phyloP scores from a whole-genome alignment of 2,797 vertebrate genomes.

The Phalloptychus januarius region DNA sequence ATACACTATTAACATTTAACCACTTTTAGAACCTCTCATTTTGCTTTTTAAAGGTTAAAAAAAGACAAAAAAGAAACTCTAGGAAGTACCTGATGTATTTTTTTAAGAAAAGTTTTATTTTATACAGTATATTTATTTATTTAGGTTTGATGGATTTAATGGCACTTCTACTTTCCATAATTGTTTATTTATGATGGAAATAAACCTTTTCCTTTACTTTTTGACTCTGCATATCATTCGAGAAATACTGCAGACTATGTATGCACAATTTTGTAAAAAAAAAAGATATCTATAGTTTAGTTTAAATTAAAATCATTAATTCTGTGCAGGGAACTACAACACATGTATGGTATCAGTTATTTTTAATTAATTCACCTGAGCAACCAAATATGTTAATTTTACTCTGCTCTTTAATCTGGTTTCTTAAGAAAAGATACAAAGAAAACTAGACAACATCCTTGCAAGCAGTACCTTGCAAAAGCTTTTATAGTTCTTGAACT shows the following conservation, averaged over 20 bases:
- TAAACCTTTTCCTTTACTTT: slow-evolving; percentile 13
- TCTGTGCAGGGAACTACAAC: neutral
- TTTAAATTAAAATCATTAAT: neutral
- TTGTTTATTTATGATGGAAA: slow-evolving; percentile 40
- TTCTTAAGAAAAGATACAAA: neutral
- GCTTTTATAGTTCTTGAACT: neutral
- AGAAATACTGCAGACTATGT: slow-evolving; percentile 2
- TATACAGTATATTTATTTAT: slow-evolving; percentile 32
- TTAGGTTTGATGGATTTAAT: neutral
- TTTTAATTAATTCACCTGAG: neutral
- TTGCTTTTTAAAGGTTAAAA: neutral
- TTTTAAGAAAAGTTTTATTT: slow-evolving; percentile 4
- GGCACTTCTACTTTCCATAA: neutral
- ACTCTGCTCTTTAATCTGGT: neutral
- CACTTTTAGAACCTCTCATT: slow-evolving; percentile 43
- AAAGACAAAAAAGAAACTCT: neutral
- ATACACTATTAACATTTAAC: slow-evolving; percentile 56
- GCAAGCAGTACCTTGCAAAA: neutral
- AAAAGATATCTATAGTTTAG: neutral
- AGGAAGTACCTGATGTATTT: neutral
- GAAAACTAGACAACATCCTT: neutral
- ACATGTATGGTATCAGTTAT: neutral
- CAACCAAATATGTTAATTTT: neutral
- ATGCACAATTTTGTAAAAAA: neutral
- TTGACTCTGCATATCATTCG: neutral